phyloP scores from a whole-genome alignment of 1,140 invertebrate genomes.

The Gryon sp. region DNA sequence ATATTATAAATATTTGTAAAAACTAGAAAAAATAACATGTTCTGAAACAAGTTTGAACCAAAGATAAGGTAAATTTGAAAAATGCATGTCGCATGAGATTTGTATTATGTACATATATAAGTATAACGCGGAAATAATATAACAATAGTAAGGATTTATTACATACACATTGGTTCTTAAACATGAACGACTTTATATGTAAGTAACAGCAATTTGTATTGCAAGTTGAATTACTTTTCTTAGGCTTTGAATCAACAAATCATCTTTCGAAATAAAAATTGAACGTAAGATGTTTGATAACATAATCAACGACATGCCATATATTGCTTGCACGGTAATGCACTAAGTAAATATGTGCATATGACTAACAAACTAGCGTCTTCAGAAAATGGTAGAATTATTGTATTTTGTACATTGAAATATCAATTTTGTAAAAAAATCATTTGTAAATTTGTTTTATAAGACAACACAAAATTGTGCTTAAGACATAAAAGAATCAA shows the following conservation, averaged over 20 bases:
- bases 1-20: constrained; percentile 18
- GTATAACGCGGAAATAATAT: constrained; percentile 33
- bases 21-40: constrained; percentile 14
- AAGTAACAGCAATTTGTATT: constrained; percentile 20
- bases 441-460: background rate
- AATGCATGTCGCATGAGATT: constrained; percentile 10
- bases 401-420: constrained; percentile 42
- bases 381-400: constrained; percentile 54
- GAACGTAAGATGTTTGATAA: constrained; percentile 44
- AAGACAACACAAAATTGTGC: background rate
- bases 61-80: constrained; percentile 25
- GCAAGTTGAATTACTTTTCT: constrained; percentile 27
- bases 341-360: constrained; percentile 48
- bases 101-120: background rate
- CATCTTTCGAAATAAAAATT: constrained; percentile 39
- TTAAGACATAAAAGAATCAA: no score
- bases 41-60: constrained; percentile 18
- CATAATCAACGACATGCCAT: constrained; percentile 34
- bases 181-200: constrained; percentile 10
- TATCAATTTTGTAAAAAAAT: background rate
- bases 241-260: constrained; percentile 28
- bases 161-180: constrained; percentile 32
- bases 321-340: constrained; percentile 14
- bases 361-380: constrained; percentile 48
- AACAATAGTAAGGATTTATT: constrained; percentile 32